Evolutionary conservation across 2,888 invertebrate species (phyloP).

Genomic region (Hemicrepidius hirtus): DNA sequence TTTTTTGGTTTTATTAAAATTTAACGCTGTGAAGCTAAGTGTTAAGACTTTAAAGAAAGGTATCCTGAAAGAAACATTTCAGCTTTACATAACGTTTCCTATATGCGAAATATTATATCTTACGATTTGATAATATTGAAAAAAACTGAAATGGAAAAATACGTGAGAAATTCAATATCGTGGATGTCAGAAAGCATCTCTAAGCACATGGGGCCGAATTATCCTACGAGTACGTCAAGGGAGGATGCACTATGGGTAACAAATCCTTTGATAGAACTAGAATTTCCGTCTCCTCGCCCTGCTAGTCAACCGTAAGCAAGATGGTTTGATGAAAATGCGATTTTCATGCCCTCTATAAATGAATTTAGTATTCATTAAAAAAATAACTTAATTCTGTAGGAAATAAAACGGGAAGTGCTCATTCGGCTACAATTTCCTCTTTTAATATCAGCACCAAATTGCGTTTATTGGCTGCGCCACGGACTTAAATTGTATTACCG

Average conservation of each 20-base stretch:
- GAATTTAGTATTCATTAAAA: constrained; percentile 28
- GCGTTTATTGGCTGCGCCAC: constrained; percentile 37
- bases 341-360: constrained; percentile 22
- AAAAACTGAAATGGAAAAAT: background rate
- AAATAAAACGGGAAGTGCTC: constrained; percentile 26
- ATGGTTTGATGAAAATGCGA: constrained; percentile 35
- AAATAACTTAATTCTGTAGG: constrained; percentile 33
- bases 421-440: constrained; percentile 32
- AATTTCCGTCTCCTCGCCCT: constrained; percentile 34
- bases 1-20: background rate
- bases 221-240: constrained; percentile 28
- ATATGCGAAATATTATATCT: too few species aligned
- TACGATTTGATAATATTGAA: background rate
- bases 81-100: too few species aligned
- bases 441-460: constrained; percentile 36
- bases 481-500: constrained; percentile 35
- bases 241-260: constrained; percentile 12
- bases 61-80: too few species aligned
- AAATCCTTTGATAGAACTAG: constrained; percentile 22
- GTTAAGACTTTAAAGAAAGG: background rate
- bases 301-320: constrained; percentile 35
- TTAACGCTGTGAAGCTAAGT: background rate
- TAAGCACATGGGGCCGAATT: constrained; percentile 19
- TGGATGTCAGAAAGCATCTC: background rate
- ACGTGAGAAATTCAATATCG: background rate